Conservation (phyloP, 2,888 invertebrate genomes). For the Eristalis pertinax region DNA sequence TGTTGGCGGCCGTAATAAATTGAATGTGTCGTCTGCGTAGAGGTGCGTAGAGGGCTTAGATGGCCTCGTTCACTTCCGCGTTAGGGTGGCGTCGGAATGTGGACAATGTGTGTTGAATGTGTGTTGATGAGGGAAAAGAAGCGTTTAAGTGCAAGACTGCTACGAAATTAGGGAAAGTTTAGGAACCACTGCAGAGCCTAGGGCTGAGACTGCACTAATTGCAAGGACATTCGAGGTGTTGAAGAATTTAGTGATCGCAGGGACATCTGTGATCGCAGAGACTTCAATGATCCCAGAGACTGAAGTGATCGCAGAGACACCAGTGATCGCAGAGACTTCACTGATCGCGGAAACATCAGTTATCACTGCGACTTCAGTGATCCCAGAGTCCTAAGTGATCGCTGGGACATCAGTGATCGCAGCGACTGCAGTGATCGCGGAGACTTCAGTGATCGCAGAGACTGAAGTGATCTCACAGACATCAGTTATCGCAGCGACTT, state of each 20-base stretch:
- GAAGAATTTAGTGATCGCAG: neutral
- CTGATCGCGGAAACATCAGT: neutral
- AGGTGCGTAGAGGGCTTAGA: slow-evolving; percentile 27
- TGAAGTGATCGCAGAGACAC: neutral
- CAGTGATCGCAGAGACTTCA: neutral
- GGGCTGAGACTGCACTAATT: neutral
- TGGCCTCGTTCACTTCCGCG: slow-evolving; percentile 20
- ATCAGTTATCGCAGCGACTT: neutral
- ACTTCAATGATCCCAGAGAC: too few relatives aligned
- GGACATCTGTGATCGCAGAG: neutral
- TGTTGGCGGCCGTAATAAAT: slow-evolving; percentile 49
- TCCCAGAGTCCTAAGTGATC: neutral
- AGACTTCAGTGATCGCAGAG: neutral
- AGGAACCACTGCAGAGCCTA: too few relatives aligned
- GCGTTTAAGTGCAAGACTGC: too few relatives aligned
- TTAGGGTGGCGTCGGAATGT: neutral
- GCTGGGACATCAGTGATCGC: neutral
- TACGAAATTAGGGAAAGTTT: too few relatives aligned
- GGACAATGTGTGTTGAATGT: too few relatives aligned
- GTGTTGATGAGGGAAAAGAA: too few relatives aligned
- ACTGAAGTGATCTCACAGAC: neutral
- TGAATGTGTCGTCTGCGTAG: slow-evolving; percentile 4
- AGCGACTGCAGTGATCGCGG: neutral
- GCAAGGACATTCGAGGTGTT: neutral
- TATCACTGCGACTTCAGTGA: neutral